These are phyloP conservation scores for Eledona agricola DNA, from an alignment of 2,888 invertebrate genomes.

Conservation along the genomic window DNA sequence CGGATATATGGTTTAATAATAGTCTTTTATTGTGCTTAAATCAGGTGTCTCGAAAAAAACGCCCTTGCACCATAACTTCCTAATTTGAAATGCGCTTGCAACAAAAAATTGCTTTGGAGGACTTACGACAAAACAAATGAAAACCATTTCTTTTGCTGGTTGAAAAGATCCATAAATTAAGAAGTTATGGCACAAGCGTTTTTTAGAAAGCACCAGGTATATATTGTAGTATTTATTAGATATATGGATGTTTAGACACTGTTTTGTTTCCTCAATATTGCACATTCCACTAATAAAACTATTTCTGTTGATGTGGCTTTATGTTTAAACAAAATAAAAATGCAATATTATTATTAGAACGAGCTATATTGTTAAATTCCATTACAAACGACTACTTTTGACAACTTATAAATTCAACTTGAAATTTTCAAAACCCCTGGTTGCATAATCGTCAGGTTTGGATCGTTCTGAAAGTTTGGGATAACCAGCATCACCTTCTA, in stretches of 20 bases:
- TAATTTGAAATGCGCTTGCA: too few relatives aligned
- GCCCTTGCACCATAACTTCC: too few relatives aligned
- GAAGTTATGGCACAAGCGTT: too few relatives aligned
- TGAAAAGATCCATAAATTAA: too few relatives aligned
- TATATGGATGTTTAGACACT: conserved; percentile 17
- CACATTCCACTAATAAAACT: neutral
- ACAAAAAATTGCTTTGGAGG: too few relatives aligned
- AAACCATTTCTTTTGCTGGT: too few relatives aligned
- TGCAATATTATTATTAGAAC: conserved; percentile 1
- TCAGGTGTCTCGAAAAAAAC: too few relatives aligned
- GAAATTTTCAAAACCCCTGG: conserved; percentile 73
- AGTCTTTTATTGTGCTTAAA: conserved; percentile 39
- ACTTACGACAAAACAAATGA: too few relatives aligned
- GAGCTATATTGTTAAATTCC: conserved; percentile 4
- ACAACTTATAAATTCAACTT: conserved; percentile 51
- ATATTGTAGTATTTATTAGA: conserved; percentile 38
- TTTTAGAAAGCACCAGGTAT: too few relatives aligned
- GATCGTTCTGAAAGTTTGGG: conserved; percentile 69
- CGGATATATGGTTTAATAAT: conserved; percentile 30
- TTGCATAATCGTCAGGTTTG: conserved; percentile 72
- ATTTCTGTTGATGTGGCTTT: conserved; percentile 4
- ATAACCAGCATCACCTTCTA: conserved; percentile 76
- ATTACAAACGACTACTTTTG: conserved; percentile 7
- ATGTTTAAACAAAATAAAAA: neutral
- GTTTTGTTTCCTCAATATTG: conserved; percentile 24